A percentile compares a stretch with the other conserved stretches of the same genome.
These are phyloP conservation scores for Coregonus suidteri DNA, from an alignment of 2,797 vertebrate genomes.

Conservation along the genomic window DNA sequence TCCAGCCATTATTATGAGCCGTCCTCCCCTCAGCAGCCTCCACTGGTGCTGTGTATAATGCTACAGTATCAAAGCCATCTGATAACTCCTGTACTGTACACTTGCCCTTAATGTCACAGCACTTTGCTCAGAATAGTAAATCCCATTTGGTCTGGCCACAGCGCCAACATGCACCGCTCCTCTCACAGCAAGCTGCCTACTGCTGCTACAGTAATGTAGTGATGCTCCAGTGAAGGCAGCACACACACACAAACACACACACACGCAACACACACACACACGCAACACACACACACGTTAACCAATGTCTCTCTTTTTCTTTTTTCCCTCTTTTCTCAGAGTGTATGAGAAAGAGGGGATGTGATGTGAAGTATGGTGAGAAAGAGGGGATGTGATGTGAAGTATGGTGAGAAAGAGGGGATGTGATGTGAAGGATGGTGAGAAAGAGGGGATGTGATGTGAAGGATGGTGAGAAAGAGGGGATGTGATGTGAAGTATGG, in stretches of 20 bases:
- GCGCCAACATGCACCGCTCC: not conserved
- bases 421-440: no score
- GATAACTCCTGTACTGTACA: not conserved
- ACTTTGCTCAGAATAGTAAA: slow-evolving; percentile 4
- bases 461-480: no score
- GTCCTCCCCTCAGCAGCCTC: no score
- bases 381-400: not conserved
- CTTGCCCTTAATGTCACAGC: not conserved
- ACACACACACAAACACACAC: slow-evolving; percentile 28
- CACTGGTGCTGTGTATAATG: no score
- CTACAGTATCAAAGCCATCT: not conserved
- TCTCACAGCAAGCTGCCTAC: not conserved
- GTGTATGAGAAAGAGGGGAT: not conserved
- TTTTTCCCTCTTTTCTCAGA: not conserved
- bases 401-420: no score
- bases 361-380: not conserved
- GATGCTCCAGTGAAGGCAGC: slow-evolving; percentile 52
- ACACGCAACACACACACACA: slow-evolving; percentile 22
- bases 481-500: no score
- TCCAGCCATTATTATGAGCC: no score
- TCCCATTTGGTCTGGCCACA: not conserved
- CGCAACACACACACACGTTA: slow-evolving; percentile 22
- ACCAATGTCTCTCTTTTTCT: not conserved
- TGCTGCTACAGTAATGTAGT: slow-evolving; percentile 38
- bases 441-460: no score